Conservation (phyloP, 2,888 invertebrate genomes). For the Cantharis rufa region DNA sequence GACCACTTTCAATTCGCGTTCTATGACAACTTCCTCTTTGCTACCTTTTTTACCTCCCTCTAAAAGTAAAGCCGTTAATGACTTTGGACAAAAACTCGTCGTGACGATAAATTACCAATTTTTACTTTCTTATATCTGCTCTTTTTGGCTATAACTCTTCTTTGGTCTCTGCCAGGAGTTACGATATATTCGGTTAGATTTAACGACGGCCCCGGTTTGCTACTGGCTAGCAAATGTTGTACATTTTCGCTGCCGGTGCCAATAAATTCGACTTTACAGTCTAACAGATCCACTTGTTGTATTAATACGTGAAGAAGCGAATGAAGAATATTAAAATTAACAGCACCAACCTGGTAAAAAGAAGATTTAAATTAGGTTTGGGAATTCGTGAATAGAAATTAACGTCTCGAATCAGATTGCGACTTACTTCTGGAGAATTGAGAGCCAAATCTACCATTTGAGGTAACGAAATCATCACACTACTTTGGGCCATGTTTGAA, state of each 20-base stretch:
- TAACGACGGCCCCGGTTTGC: slow-evolving; percentile 47
- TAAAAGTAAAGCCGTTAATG: neutral
- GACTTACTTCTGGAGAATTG: slow-evolving; percentile 70
- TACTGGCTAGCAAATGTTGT: slow-evolving; percentile 53
- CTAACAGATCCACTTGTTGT: slow-evolving; percentile 61
- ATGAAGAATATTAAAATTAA: slow-evolving; percentile 77
- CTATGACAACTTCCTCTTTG: slow-evolving; percentile 24
- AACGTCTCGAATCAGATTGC: neutral
- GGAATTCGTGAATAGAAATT: neutral
- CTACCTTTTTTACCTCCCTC: neutral
- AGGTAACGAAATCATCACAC: slow-evolving; percentile 60
- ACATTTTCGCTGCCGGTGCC: slow-evolving; percentile 59
- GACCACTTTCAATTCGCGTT: slow-evolving; percentile 26
- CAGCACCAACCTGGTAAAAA: slow-evolving; percentile 66
- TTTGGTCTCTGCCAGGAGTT: slow-evolving; percentile 34
- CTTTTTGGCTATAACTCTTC: slow-evolving; percentile 14
- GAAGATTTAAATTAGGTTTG: neutral
- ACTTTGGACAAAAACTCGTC: neutral
- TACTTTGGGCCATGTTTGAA: slow-evolving; percentile 42
- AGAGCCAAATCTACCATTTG: slow-evolving; percentile 77
- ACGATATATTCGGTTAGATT: slow-evolving; percentile 51
- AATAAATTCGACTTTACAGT: slow-evolving; percentile 64
- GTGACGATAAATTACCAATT: neutral
- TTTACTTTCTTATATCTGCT: neutral
- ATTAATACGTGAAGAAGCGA: slow-evolving; percentile 71